Evolutionary conservation across 2,113 vertebrate species (phyloP).

Genomic region (Hypomesus transpacificus): DNA sequence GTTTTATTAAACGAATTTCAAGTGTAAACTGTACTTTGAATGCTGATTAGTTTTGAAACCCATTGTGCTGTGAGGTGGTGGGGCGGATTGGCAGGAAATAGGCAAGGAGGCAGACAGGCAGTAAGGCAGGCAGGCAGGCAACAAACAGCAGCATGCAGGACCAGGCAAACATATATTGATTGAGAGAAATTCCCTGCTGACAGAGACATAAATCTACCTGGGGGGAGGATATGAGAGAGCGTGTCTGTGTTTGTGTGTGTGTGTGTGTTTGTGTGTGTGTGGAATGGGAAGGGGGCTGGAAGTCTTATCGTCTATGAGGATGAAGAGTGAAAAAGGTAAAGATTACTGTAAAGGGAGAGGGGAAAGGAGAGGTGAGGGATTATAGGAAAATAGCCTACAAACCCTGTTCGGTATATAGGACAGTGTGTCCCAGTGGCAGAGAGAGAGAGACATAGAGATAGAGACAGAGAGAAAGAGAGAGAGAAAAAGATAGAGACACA

Average conservation of each 20-base stretch:
- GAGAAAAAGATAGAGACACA: neutral
- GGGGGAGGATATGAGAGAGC: neutral
- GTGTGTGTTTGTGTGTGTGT: no score
- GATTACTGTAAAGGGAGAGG: neutral
- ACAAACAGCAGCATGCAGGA: neutral
- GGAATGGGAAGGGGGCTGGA: neutral
- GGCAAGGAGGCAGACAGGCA: neutral
- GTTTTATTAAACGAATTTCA: no score
- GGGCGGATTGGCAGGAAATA: neutral
- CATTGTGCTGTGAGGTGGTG: neutral
- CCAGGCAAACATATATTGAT: constrained; percentile 1
- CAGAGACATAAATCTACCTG: neutral
- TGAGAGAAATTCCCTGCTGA: neutral
- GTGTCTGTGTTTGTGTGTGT: neutral
- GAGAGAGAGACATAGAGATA: neutral
- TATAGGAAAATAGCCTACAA: neutral
- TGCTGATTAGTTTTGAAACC: no score
- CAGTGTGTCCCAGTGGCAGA: neutral
- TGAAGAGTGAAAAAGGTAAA: neutral
- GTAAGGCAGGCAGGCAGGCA: neutral
- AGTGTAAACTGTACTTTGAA: no score
- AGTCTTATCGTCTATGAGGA: neutral
- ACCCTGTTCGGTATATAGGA: no score
- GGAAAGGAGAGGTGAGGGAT: neutral
- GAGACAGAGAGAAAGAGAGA: neutral